Conservation (phyloP, 30 jellyfish, hydroid and myxozoan genomes). For the Turritopsis rubra region DNA sequence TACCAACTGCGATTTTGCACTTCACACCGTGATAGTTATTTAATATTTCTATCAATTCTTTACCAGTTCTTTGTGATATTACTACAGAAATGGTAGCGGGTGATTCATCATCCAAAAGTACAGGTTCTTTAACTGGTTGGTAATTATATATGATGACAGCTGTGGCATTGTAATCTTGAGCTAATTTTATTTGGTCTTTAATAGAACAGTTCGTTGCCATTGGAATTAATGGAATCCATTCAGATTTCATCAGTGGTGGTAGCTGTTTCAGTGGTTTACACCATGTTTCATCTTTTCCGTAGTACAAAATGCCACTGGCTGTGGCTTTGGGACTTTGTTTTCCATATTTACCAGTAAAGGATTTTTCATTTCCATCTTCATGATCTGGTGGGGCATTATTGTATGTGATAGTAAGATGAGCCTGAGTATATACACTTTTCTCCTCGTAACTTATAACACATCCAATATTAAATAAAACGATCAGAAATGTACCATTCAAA, state of each 20-base stretch:
- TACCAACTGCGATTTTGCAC: slow-evolving; percentile 49
- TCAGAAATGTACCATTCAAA: neutral
- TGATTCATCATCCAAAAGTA: slow-evolving; percentile 30
- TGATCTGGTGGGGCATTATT: neutral
- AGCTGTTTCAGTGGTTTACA: neutral
- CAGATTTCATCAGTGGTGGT: neutral
- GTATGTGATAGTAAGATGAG: slow-evolving; percentile 1
- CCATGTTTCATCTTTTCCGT: slow-evolving; percentile 11
- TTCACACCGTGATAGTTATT: neutral
- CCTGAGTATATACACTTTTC: slow-evolving; percentile 30
- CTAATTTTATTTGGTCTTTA: slow-evolving; percentile 47
- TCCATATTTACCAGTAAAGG: slow-evolving; percentile 24
- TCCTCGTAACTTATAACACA: slow-evolving; percentile 22
- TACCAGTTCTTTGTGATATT: slow-evolving; percentile 32
- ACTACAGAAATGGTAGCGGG: slow-evolving; percentile 57
- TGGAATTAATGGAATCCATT: slow-evolving; percentile 82
- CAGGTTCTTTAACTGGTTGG: neutral
- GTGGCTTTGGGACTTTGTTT: neutral
- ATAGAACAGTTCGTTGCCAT: slow-evolving; percentile 50
- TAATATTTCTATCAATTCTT: slow-evolving; percentile 8
- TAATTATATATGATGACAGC: slow-evolving; percentile 70
- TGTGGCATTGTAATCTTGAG: slow-evolving; percentile 67
- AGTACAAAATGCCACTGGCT: slow-evolving; percentile 3
- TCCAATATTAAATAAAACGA: neutral
- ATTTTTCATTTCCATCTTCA: neutral